Conservation (phyloP, 2,888 invertebrate genomes). For the Atherix ibis region DNA sequence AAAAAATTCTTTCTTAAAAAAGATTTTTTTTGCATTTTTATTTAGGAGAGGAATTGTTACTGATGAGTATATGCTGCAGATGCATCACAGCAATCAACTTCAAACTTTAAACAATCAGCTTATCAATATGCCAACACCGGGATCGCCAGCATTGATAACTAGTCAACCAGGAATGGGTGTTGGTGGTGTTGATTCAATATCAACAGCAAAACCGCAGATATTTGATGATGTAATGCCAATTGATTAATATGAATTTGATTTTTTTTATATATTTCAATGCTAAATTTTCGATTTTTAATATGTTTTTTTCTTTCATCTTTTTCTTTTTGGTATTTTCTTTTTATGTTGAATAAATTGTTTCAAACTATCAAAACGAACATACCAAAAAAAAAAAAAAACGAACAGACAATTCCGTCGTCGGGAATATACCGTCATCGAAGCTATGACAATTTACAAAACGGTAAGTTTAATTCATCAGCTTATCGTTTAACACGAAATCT, state of each 20-base stretch:
- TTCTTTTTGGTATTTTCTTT: too few relatives aligned
- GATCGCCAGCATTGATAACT: slow-evolving; percentile 23
- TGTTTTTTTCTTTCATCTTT: too few relatives aligned
- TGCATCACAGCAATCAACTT: slow-evolving; percentile 25
- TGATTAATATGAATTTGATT: background rate
- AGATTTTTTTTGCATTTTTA: slow-evolving; percentile 11
- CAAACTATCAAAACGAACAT: too few relatives aligned
- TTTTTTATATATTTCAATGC: background rate
- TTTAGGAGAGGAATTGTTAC: slow-evolving; percentile 52
- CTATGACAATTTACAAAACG: slow-evolving; percentile 34
- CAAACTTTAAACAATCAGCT: slow-evolving; percentile 27
- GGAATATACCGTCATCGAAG: slow-evolving; percentile 31
- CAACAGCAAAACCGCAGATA: slow-evolving; percentile 21
- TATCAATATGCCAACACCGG: slow-evolving; percentile 28
- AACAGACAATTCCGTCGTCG: slow-evolving; percentile 28
- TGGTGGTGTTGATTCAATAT: slow-evolving; percentile 39
- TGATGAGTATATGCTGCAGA: slow-evolving; percentile 49
- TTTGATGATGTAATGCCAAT: slow-evolving; percentile 26
- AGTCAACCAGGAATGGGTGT: slow-evolving; percentile 23
- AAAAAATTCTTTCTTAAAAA: too few relatives aligned
- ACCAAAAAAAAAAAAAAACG: too few relatives aligned
- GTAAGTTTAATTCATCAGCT: slow-evolving; percentile 30
- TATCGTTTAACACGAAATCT: slow-evolving; percentile 25
- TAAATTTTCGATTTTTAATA: too few relatives aligned
- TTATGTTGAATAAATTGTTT: too few relatives aligned